Conservation (phyloP, 1,140 invertebrate species). For the Panagrolaimus sp. region DNA sequence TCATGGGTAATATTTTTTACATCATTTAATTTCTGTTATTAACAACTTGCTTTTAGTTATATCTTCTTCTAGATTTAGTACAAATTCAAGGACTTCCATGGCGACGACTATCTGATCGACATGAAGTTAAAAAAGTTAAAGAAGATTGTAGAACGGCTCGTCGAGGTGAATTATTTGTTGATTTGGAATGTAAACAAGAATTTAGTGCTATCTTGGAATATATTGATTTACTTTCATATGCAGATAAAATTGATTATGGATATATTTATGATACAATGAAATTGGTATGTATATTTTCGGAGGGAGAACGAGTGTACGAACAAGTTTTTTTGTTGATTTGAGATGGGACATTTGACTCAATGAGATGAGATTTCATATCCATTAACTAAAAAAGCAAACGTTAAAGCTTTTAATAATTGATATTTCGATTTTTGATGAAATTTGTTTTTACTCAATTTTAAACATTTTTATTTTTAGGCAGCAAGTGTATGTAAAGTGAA, state of each 20-base stretch:
- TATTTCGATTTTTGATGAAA: too few species aligned
- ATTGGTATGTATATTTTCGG: conserved; percentile 24
- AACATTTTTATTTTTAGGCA: too few species aligned
- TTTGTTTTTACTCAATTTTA: too few species aligned
- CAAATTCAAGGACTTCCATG: conserved; percentile 25
- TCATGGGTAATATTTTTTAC: conserved; percentile 38
- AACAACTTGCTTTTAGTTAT: too few species aligned
- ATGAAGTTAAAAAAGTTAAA: conserved; percentile 30
- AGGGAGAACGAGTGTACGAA: too few species aligned
- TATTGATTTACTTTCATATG: conserved; percentile 28
- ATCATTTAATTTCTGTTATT: conserved; percentile 40
- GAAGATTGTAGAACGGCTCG: conserved; percentile 33
- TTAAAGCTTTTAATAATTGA: too few species aligned
- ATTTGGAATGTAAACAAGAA: conserved; percentile 21
- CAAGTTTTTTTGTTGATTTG: too few species aligned
- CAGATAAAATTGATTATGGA: conserved; percentile 25
- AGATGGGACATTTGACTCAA: too few species aligned
- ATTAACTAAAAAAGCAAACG: too few species aligned
- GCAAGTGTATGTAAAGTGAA: too few species aligned
- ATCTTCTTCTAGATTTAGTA: conserved; percentile 38
- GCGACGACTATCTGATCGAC: conserved; percentile 20
- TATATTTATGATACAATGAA: conserved; percentile 30
- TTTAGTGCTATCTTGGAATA: conserved; percentile 25
- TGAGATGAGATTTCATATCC: too few species aligned
- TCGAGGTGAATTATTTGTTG: conserved; percentile 26